Conservation (phyloP, 2,888 invertebrate genomes). For the Eupithecia inturbata region DNA sequence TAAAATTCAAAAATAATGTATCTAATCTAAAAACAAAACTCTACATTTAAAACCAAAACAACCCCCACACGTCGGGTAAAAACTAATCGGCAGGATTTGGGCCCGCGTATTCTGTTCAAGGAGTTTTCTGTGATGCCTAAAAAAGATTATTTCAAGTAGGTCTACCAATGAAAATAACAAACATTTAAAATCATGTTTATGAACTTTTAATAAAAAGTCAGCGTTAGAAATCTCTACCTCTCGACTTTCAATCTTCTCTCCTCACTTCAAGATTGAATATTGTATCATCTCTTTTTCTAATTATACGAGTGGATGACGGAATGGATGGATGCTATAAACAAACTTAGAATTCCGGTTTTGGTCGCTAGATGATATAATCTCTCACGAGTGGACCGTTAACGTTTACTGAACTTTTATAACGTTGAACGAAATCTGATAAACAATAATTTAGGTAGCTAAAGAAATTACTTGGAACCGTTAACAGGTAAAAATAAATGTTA, state of each 20-base stretch:
- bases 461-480: background rate
- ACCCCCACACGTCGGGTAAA: no score
- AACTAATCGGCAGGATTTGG: no score
- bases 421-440: background rate
- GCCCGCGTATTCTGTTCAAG: no score
- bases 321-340: constrained; percentile 18
- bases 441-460: background rate
- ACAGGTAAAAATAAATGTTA: no score
- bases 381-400: constrained; percentile 7
- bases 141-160: no score
- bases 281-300: background rate
- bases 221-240: background rate
- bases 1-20: no score
- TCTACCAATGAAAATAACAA: no score
- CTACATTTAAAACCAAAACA: no score
- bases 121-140: no score
- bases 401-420: constrained; percentile 20
- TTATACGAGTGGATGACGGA: constrained; percentile 15
- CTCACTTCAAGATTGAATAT: constrained; percentile 1
- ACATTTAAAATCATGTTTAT: no score
- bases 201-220: background rate
- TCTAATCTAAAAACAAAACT: no score
- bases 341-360: constrained; percentile 26
- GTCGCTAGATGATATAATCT: constrained; percentile 6
- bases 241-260: constrained; percentile 14